Conservation (phyloP, 2,888 invertebrate species). For the Folsomia manolachei region DNA sequence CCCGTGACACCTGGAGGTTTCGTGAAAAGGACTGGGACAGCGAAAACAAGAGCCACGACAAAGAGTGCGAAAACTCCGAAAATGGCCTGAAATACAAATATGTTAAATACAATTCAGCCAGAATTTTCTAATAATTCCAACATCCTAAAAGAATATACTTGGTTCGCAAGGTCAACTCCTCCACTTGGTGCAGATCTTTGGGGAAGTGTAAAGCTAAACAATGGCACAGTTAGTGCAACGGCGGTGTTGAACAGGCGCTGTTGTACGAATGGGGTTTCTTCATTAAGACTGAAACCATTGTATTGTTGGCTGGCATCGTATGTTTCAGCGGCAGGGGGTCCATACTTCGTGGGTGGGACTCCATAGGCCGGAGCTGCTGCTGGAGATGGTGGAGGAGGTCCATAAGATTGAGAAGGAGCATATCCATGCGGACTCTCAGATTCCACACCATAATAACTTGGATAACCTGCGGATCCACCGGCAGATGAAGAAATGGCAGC, state of each 20-base stretch:
- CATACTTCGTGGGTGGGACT: slow-evolving; percentile 27
- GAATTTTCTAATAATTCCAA: no score
- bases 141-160: no score
- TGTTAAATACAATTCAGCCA: not conserved
- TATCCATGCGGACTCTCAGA: slow-evolving; percentile 17
- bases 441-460: slow-evolving; percentile 26
- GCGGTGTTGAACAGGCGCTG: slow-evolving; percentile 46
- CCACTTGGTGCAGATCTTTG: slow-evolving; percentile 36
- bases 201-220: slow-evolving; percentile 45
- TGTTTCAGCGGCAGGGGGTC: slow-evolving; percentile 18
- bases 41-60: slow-evolving; percentile 38
- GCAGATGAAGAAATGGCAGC: slow-evolving; percentile 12
- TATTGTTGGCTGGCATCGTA: slow-evolving; percentile 23
- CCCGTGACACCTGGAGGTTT: slow-evolving; percentile 24
- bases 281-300: slow-evolving; percentile 34
- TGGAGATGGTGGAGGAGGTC: slow-evolving; percentile 15
- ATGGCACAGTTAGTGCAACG: slow-evolving; percentile 44
- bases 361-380: slow-evolving; percentile 19
- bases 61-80: slow-evolving; percentile 39
- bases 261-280: slow-evolving; percentile 42
- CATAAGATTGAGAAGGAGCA: slow-evolving; percentile 19
- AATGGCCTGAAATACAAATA: slow-evolving; percentile 20
- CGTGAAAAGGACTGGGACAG: slow-evolving; percentile 39
- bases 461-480: slow-evolving; percentile 18
- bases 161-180: slow-evolving; percentile 46